Percentiles rank a stretch among this genome's conserved stretches.
Evolutionary conservation across 2,113 vertebrate species (phyloP).

Genomic region (Gila orcuttii): DNA sequence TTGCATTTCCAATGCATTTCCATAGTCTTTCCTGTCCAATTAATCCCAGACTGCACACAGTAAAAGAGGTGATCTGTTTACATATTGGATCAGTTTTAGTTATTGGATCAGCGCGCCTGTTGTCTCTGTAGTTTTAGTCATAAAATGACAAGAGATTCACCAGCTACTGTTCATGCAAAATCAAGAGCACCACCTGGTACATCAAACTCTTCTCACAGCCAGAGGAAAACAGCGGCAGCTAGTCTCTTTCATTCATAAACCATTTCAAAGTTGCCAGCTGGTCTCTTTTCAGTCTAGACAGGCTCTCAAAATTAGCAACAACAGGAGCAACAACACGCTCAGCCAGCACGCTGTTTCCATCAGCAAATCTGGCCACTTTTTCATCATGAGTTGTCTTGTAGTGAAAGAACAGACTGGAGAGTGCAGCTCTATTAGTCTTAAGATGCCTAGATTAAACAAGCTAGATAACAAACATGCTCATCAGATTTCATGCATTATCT

Average conservation of each 20-base stretch:
- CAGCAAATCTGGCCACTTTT: conserved; percentile 1
- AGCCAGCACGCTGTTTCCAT: background rate
- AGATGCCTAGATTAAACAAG: conserved; percentile 24
- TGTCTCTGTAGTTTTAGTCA: background rate
- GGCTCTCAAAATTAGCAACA: conserved; percentile 27
- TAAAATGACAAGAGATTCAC: background rate
- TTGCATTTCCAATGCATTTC: background rate
- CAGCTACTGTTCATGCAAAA: background rate
- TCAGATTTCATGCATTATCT: conserved; percentile 38
- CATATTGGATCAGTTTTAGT: background rate
- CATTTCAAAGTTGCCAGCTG: conserved; percentile 41
- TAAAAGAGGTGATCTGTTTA: background rate
- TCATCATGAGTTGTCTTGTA: background rate
- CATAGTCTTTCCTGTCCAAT: background rate
- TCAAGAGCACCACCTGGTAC: conserved; percentile 32
- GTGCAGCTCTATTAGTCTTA: conserved; percentile 8
- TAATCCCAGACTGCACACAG: background rate
- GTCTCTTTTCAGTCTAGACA: conserved; percentile 38
- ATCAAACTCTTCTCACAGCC: conserved; percentile 25
- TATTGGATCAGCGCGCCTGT: background rate
- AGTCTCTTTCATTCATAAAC: conserved; percentile 32
- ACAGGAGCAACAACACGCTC: conserved; percentile 5
- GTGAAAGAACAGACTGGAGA: conserved; percentile 16
- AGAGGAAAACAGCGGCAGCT: conserved; percentile 20
- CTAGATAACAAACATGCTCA: conserved; percentile 19